Conservation (phyloP, 2,888 invertebrate species). For the Balanococcus diminutus region DNA sequence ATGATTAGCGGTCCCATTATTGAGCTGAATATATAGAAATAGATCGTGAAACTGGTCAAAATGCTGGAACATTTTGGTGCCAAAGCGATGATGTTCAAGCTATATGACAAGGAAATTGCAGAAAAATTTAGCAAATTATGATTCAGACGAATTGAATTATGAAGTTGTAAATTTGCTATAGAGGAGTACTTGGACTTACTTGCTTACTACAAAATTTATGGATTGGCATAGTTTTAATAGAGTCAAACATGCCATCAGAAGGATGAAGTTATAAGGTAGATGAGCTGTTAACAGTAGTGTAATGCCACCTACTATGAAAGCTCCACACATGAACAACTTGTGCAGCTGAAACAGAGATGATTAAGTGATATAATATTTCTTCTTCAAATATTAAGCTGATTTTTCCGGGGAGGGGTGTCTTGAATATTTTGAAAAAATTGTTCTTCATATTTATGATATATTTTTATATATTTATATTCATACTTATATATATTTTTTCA, state of each 20-base stretch:
- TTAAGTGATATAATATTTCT: too few relatives aligned
- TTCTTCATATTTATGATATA: too few relatives aligned
- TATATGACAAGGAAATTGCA: neutral
- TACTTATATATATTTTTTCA: too few relatives aligned
- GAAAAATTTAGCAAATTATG: too few relatives aligned
- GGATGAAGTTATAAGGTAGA: neutral
- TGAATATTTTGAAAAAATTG: too few relatives aligned
- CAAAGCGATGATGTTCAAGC: neutral
- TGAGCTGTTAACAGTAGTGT: neutral
- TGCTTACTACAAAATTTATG: neutral
- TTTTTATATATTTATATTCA: too few relatives aligned
- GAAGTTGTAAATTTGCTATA: neutral
- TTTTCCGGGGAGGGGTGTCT: too few relatives aligned
- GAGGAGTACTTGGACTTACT: neutral
- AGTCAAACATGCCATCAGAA: neutral
- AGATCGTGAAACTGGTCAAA: neutral
- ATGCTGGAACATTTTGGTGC: neutral
- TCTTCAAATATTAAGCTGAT: too few relatives aligned
- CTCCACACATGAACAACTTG: neutral
- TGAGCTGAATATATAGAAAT: neutral
- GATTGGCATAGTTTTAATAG: neutral
- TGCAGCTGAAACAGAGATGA: neutral
- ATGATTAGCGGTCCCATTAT: neutral
- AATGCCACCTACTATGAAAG: neutral
- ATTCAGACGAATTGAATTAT: neutral